Evolutionary conservation across 1,140 invertebrate genomes (phyloP).

Genomic region (Mizuhopecten yessoensis): DNA sequence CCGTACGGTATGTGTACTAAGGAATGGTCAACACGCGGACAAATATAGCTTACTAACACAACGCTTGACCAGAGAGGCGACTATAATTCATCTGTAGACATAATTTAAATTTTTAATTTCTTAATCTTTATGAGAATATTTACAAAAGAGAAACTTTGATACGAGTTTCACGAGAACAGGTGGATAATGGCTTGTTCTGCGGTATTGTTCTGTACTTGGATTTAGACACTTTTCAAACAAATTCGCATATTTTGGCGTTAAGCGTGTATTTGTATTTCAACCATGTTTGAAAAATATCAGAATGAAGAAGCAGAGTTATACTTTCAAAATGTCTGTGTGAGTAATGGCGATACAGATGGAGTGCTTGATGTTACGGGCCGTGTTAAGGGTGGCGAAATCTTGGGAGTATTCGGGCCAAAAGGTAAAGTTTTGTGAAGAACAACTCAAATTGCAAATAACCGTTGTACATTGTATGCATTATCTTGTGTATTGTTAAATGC

Average conservation of each 20-base stretch:
- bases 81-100: background rate
- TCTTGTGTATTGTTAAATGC: no score
- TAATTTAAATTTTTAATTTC: background rate
- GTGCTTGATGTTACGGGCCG: slow-evolving; percentile 44
- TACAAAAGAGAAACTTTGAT: no score
- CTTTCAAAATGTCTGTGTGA: background rate
- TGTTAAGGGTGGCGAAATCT: slow-evolving; percentile 46
- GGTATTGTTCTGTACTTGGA: no score
- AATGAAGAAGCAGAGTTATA: background rate
- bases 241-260: no score
- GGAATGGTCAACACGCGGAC: background rate
- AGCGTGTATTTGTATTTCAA: background rate
- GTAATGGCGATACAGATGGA: background rate
- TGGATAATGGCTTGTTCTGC: no score
- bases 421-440: no score
- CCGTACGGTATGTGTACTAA: background rate
- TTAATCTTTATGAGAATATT: no score
- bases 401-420: slow-evolving; percentile 56
- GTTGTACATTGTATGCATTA: no score
- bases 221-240: no score
- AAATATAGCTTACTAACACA: background rate
- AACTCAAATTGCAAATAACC: no score
- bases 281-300: background rate
- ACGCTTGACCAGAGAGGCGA: background rate
- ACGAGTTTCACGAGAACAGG: no score